A percentile compares a stretch with the other conserved stretches of the same genome.
Conservation (phyloP, 2,113 vertebrate genomes). For the Gasterosteus nipponicus region DNA sequence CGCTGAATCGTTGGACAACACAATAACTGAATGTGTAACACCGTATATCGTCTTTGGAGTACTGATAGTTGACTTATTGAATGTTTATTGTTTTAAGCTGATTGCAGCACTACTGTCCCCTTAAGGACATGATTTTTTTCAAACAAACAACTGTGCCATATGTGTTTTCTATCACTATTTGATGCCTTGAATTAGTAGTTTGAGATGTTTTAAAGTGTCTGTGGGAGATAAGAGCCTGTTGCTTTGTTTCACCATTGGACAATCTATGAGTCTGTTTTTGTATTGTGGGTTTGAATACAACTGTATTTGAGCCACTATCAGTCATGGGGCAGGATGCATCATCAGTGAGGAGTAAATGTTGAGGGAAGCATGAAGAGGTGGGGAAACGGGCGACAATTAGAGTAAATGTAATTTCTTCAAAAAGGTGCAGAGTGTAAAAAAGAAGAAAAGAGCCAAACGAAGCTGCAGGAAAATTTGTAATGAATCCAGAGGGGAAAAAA, state of each 20-base stretch:
- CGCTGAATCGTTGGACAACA: constrained; percentile 36
- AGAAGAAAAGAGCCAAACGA: neutral
- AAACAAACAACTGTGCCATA: constrained; percentile 22
- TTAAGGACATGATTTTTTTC: constrained; percentile 6
- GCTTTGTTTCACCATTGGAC: neutral
- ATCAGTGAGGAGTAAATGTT: constrained; percentile 7
- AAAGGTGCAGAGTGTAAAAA: constrained; percentile 7
- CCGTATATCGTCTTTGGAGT: neutral
- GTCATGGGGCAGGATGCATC: constrained; percentile 52
- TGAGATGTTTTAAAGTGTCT: neutral
- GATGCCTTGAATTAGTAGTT: neutral
- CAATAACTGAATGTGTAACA: neutral
- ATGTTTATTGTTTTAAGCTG: neutral
- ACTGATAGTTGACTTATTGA: neutral
- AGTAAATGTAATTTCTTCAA: neutral
- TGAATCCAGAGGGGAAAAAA: neutral
- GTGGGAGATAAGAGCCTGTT: neutral
- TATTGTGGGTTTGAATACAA: constrained; percentile 15
- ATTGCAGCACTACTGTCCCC: neutral
- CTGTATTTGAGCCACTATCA: constrained; percentile 19
- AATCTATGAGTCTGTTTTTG: neutral
- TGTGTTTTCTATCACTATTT: constrained; percentile 4
- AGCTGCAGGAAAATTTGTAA: constrained; percentile 4
- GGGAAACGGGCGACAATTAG: neutral
- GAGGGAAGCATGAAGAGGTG: neutral